These are phyloP conservation scores for Garra rufa DNA, from an alignment of 2,113 vertebrate genomes.

Conservation along the genomic window DNA sequence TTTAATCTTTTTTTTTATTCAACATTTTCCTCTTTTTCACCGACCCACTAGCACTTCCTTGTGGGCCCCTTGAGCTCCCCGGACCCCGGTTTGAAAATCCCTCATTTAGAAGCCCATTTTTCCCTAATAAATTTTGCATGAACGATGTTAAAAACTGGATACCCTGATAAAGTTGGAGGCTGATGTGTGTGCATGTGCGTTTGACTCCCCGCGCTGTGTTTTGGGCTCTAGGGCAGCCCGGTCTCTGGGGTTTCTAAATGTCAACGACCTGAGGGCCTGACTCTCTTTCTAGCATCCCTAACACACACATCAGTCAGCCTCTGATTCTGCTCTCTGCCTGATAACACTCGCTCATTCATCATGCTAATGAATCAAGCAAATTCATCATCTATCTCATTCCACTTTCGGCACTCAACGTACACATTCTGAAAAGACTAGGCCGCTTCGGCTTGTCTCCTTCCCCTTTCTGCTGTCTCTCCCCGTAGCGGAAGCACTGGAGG, in stretches of 20 bases:
- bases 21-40: not conserved
- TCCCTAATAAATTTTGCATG: not conserved
- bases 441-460: constrained; percentile 35
- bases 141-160: constrained; percentile 19
- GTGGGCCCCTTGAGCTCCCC: not conserved
- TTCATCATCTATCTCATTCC: constrained; percentile 57
- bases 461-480: constrained; percentile 34
- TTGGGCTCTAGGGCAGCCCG: constrained; percentile 56
- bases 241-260: constrained; percentile 72
- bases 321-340: constrained; percentile 59
- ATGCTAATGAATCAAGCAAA: constrained; percentile 58
- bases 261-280: constrained; percentile 73
- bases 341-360: constrained; percentile 60
- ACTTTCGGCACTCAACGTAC: constrained; percentile 50
- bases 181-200: constrained; percentile 38
- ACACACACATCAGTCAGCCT: constrained; percentile 58
- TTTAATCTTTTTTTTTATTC: not conserved
- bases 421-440: constrained; percentile 39
- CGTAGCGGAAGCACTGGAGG: constrained; percentile 27
- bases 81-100: not conserved
- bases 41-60: not conserved
- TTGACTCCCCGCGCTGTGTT: constrained; percentile 33
- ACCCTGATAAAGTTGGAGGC: constrained; percentile 20
- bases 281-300: constrained; percentile 60
- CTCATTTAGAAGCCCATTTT: constrained; percentile 8